Base-by-base conservation (phyloP, 2,888 invertebrate genomes). In the Siphlonurus alternatus region DNA sequence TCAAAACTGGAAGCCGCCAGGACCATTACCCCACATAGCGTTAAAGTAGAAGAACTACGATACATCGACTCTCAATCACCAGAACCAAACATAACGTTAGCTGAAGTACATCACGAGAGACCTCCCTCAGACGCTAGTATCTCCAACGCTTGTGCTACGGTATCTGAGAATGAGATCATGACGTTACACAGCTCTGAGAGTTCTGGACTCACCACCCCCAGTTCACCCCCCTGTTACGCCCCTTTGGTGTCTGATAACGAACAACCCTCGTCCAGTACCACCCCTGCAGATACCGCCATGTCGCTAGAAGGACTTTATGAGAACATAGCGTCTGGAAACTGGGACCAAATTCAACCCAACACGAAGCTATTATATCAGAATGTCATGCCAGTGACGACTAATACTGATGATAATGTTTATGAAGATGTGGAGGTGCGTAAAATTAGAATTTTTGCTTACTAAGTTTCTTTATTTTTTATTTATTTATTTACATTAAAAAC, bases 61-160 rank as follows among this genome's bases (percentile, higher is more conserved):
- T 91, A 85, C 76, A 91, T 91, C 68, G 91, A 91, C 75, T 88
- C 89, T 70, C 83, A 81, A 70, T 86, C 86, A 25, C 86, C 86
- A 0, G 86, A 87, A 56, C 61, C 61, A 20, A 10, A 5, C 15
- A 38, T 10, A 15, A 18, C 51, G 24, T 18, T n/a, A 25, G 51
- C 19, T n/a, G 20, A 61, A 18, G 38, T 38, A 15, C n/a, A n/a
- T n/a, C 38, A 38, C 38, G 38, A 38, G 61, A 25, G 51, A 2
- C 25, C 61, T 25, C 25, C 61, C 20, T 25, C 61, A n/a, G 61
- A 61, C 20, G 24, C n/a, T 3, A 25, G 25, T 25, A 38, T 24
- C 3, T 25, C 23, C 5, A 38, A n/a, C 2, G 61, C 25, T 23
- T 15, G 25, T 2, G 61, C 61, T 18, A 25, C 23, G n/a, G 61